Conservation (phyloP, 2,888 invertebrate genomes). For the Trichopria drosophilae region DNA sequence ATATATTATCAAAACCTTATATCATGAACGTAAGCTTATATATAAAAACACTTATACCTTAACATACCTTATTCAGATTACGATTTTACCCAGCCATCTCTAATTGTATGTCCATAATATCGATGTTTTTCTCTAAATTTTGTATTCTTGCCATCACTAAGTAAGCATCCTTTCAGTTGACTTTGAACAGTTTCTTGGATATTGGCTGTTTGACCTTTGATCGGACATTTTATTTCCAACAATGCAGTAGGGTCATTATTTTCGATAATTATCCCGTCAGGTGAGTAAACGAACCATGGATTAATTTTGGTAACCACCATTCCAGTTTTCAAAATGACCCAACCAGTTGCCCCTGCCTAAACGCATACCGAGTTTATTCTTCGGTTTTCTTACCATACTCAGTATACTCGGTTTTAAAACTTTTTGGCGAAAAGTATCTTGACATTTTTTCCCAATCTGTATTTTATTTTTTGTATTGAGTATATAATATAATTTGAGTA, state of each 20-base stretch:
- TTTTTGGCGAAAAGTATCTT: too few relatives aligned
- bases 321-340: too few relatives aligned
- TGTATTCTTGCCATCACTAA: neutral
- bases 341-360: too few relatives aligned
- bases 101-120: neutral
- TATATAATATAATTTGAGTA: too few relatives aligned
- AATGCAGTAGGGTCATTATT: conserved; percentile 23
- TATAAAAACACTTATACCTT: neutral
- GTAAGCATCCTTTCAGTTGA: neutral
- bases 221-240: conserved; percentile 34
- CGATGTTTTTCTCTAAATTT: neutral
- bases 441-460: too few relatives aligned
- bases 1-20: too few relatives aligned
- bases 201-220: conserved; percentile 16
- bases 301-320: conserved; percentile 22
- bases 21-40: too few relatives aligned
- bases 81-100: neutral
- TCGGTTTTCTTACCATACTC: too few relatives aligned
- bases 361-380: too few relatives aligned
- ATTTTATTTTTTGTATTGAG: too few relatives aligned
- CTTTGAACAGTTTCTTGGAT: neutral
- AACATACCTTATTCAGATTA: neutral
- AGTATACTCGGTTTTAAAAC: too few relatives aligned
- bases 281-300: conserved; percentile 32
- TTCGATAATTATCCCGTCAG: conserved; percentile 31